phyloP scores from a whole-genome alignment of 2,888 invertebrate genomes.

The Plebejus argus region DNA sequence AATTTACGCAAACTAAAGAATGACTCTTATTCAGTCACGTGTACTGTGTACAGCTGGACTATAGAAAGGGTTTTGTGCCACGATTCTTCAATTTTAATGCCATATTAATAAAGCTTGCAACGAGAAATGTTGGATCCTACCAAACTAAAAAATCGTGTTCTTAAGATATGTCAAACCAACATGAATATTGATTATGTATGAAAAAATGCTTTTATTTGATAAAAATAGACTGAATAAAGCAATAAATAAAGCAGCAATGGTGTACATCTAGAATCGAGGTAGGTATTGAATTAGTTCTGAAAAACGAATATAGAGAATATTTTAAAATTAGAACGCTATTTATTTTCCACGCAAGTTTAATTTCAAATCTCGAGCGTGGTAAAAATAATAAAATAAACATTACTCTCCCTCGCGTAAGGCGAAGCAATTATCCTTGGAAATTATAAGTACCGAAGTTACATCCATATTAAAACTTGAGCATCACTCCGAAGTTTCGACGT shows the following conservation, averaged over 20 bases:
- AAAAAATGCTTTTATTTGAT: too few species aligned
- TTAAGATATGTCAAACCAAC: too few species aligned
- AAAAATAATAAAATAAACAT: conserved; percentile 23
- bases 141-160: neutral
- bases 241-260: too few species aligned
- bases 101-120: too few species aligned
- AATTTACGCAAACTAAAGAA: neutral
- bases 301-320: neutral
- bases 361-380: neutral
- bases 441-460: conserved; percentile 18
- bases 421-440: conserved; percentile 13
- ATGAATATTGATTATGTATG: too few species aligned
- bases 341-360: neutral
- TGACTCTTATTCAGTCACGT: neutral
- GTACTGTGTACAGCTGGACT: neutral
- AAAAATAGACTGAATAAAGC: too few species aligned
- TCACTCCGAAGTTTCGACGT: neutral
- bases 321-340: too few species aligned
- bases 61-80: too few species aligned
- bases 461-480: conserved; percentile 19
- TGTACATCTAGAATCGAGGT: neutral
- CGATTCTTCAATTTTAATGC: too few species aligned
- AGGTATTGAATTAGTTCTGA: too few species aligned
- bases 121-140: neutral
- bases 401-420: conserved; percentile 3